Conservation (phyloP, 2,113 vertebrate genomes). For the Sialia sialis region DNA sequence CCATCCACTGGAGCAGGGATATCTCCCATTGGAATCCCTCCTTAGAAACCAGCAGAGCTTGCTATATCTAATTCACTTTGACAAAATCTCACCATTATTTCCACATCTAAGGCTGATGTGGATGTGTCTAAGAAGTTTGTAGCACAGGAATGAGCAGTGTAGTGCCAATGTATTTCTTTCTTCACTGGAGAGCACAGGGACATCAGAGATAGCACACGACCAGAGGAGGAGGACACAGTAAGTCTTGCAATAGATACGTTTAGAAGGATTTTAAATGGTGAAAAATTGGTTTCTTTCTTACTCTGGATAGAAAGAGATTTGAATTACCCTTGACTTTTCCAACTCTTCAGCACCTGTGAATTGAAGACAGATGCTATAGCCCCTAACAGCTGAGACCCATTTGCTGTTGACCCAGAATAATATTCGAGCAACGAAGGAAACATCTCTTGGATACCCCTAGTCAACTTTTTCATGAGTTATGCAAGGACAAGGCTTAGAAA, state of each 20-base stretch:
- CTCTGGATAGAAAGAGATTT: background rate
- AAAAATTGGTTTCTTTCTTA: background rate
- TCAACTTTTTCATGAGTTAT: background rate
- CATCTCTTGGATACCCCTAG: background rate
- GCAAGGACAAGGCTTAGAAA: background rate
- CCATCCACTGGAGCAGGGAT: background rate
- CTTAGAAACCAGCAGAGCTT: background rate
- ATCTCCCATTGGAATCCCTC: background rate
- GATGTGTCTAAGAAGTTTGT: fast-evolving
- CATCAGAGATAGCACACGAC: fast-evolving
- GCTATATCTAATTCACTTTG: background rate
- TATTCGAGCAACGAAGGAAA: background rate
- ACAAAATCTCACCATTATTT: background rate
- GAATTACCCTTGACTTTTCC: background rate
- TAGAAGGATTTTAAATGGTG: background rate
- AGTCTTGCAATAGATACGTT: background rate
- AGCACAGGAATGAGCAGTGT: background rate
- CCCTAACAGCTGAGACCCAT: background rate
- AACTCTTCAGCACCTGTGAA: background rate
- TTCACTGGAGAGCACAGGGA: background rate
- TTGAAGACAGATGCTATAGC: background rate
- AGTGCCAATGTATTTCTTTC: background rate
- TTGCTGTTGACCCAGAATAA: background rate
- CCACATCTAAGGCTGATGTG: background rate
- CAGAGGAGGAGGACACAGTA: background rate